Evolutionary conservation across 2,797 vertebrate genomes (phyloP).

Genomic region (Stomatorhinus walkeri): DNA sequence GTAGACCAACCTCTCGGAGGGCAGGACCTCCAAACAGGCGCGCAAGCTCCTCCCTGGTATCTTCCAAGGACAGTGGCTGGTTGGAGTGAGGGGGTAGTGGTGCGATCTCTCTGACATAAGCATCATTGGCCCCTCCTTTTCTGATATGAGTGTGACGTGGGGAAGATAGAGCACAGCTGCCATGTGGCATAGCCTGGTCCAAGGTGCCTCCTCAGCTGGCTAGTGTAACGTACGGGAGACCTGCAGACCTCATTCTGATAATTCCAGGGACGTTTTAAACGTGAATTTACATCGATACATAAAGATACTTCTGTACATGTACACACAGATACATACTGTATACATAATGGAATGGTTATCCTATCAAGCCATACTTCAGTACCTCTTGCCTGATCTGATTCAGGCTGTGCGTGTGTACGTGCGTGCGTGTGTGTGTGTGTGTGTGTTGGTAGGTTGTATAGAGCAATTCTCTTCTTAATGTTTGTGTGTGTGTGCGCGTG

Average conservation of each 20-base stretch:
- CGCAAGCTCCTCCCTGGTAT: not conserved
- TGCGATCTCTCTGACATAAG: not conserved
- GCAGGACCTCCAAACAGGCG: not conserved
- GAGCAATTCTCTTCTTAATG: conserved; percentile 53
- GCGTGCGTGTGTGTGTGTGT: not conserved
- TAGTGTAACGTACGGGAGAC: conserved; percentile 38
- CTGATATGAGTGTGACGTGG: conserved; percentile 33
- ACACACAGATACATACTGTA: conserved; percentile 54
- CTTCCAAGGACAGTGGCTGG: not conserved
- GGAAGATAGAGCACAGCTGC: conserved; percentile 35
- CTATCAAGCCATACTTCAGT: conserved; percentile 77
- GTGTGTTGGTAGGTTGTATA: conserved; percentile 56
- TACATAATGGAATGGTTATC: conserved; percentile 57
- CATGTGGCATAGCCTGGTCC: conserved; percentile 37
- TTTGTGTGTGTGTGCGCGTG: conserved; percentile 62
- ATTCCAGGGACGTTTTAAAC: conserved; percentile 63
- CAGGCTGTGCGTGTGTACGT: conserved; percentile 43
- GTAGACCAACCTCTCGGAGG: not conserved
- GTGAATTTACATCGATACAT: conserved; percentile 20
- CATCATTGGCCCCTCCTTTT: conserved; percentile 17
- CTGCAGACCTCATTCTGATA: conserved; percentile 45
- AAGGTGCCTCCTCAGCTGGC: conserved; percentile 53
- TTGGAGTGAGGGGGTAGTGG: not conserved
- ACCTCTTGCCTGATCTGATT: conserved; percentile 71
- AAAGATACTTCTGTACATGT: conserved; percentile 45